Conservation (phyloP, 2,797 vertebrate species). For the Basileuterus tristriatus region DNA sequence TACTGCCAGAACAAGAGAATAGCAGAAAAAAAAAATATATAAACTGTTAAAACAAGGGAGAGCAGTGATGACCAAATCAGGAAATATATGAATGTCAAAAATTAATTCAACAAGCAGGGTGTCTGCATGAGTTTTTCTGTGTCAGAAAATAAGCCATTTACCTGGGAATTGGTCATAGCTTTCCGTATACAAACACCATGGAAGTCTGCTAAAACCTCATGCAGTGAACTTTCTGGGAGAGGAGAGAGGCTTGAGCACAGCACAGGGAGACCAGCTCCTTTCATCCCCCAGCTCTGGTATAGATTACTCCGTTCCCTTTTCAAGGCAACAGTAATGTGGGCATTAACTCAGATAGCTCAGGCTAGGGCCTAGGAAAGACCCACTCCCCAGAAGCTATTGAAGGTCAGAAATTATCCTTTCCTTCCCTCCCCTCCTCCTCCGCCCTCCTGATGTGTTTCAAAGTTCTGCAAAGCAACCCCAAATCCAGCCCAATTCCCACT, state of each 20-base stretch:
- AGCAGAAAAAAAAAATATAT: background rate
- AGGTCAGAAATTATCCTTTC: background rate
- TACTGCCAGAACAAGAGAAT: background rate
- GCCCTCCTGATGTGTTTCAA: background rate
- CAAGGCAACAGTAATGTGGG: background rate
- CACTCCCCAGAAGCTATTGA: background rate
- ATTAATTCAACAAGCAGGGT: background rate
- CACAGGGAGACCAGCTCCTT: background rate
- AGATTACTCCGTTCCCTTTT: background rate
- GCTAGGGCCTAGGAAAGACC: background rate
- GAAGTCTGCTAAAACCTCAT: background rate
- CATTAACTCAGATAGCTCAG: background rate
- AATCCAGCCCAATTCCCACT: background rate
- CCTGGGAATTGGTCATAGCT: background rate
- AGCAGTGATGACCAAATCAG: background rate
- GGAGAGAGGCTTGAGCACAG: background rate
- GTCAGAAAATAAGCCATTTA: background rate
- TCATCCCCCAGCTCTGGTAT: background rate
- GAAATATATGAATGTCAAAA: background rate
- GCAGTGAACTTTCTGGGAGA: background rate
- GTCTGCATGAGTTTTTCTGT: background rate
- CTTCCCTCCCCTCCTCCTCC: accelerated
- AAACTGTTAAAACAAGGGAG: background rate
- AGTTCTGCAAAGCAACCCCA: background rate
- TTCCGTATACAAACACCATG: background rate